Percentiles rank a stretch among this genome's conserved stretches.
These are phyloP conservation scores for Helicoverpa armigera DNA, from an alignment of 1,140 invertebrate species.

Conservation along the genomic window DNA sequence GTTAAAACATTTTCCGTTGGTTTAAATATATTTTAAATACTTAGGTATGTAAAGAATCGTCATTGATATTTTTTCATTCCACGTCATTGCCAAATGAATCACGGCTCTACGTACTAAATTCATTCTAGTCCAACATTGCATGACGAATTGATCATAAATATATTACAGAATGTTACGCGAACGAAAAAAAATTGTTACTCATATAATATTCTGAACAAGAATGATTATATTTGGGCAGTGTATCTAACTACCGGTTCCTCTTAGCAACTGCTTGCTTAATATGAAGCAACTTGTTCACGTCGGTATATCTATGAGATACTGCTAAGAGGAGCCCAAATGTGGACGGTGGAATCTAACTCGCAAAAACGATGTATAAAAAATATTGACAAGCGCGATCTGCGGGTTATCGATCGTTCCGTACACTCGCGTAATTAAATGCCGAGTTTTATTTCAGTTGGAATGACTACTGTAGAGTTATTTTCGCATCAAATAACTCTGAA, in stretches of 20 bases:
- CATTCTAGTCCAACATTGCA: not conserved
- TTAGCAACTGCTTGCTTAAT: constrained; percentile 22
- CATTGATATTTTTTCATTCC: constrained; percentile 7
- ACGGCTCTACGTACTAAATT: not conserved
- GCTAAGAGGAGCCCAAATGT: constrained; percentile 27
- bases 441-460: too few species aligned
- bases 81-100: not conserved
- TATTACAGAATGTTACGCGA: not conserved
- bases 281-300: constrained; percentile 16
- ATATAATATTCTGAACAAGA: not conserved
- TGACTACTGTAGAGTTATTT: too few species aligned
- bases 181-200: too few species aligned
- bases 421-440: not conserved
- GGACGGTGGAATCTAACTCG: constrained; percentile 28
- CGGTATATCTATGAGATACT: constrained; percentile 25
- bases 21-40: too few species aligned
- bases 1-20: too few species aligned
- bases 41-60: not conserved
- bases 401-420: not conserved
- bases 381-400: not conserved
- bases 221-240: not conserved
- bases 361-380: constrained; percentile 14
- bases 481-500: too few species aligned
- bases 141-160: not conserved
- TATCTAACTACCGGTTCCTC: constrained; percentile 25